Conservation (phyloP, 2,888 invertebrate species). For the Dichetophora obliterata region DNA sequence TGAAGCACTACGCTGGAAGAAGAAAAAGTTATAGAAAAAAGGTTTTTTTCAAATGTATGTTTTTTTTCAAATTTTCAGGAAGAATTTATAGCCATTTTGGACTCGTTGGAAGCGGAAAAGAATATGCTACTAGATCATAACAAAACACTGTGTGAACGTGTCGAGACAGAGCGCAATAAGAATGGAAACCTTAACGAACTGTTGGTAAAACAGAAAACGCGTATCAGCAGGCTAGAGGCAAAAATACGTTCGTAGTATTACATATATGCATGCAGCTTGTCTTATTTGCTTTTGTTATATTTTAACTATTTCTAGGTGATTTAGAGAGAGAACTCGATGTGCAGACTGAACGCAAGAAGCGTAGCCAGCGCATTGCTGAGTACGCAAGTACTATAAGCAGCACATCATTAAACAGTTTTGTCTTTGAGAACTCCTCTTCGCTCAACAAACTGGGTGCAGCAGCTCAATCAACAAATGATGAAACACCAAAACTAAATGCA, state of each 20-base stretch:
- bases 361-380: slow-evolving; percentile 64
- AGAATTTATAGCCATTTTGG: slow-evolving; percentile 64
- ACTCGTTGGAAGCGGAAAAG: slow-evolving; percentile 65
- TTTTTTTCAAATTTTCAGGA: slow-evolving; percentile 60
- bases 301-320: slow-evolving; percentile 50
- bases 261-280: no score
- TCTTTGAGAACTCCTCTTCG: slow-evolving; percentile 61
- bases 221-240: slow-evolving; percentile 61
- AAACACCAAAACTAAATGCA: slow-evolving; percentile 42
- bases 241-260: slow-evolving; percentile 59
- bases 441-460: background rate
- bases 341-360: slow-evolving; percentile 63
- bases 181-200: slow-evolving; percentile 56
- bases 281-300: no score
- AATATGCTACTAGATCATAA: slow-evolving; percentile 58
- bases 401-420: slow-evolving; percentile 58
- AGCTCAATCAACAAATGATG: background rate
- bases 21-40: background rate
- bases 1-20: slow-evolving; percentile 39
- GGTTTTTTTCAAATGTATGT: background rate
- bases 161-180: slow-evolving; percentile 58
- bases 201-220: slow-evolving; percentile 60
- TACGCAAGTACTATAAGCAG: slow-evolving; percentile 56
- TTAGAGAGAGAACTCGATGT: slow-evolving; percentile 61
- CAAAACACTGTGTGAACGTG: slow-evolving; percentile 56